A percentile compares a stretch with the other conserved stretches of the same genome.
phyloP scores from a whole-genome alignment of 2,113 vertebrate genomes.

The Sylvia atricapilla region DNA sequence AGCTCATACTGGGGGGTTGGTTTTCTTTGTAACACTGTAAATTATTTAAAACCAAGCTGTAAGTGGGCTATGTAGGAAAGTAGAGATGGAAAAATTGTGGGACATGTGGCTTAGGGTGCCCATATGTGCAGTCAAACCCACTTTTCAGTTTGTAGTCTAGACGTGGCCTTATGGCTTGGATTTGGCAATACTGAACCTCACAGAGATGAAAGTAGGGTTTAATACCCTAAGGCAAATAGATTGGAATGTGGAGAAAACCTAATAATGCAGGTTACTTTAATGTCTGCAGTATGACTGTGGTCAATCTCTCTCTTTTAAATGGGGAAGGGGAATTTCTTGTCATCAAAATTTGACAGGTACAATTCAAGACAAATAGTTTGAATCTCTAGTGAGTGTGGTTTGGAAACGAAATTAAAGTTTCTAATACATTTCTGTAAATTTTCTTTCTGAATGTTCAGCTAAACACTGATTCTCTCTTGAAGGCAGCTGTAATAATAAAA shows the following conservation, averaged over 20 bases:
- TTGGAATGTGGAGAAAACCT: slow-evolving; percentile 58
- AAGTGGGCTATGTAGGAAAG: background rate
- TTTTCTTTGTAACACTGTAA: background rate
- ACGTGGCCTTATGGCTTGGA: slow-evolving; percentile 51
- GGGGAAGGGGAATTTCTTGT: background rate
- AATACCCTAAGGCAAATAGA: slow-evolving; percentile 43
- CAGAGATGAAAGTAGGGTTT: slow-evolving; percentile 48
- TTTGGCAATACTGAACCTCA: slow-evolving; percentile 46
- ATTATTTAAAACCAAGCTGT: slow-evolving; percentile 5
- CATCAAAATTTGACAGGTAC: slow-evolving; percentile 51
- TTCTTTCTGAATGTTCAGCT: background rate
- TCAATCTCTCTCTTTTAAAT: slow-evolving; percentile 8
- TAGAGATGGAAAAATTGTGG: slow-evolving; percentile 5
- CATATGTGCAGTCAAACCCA: slow-evolving; percentile 43
- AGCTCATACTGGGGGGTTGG: background rate
- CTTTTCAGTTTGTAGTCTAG: slow-evolving; percentile 47
- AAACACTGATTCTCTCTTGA: slow-evolving; percentile 1
- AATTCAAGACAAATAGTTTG: slow-evolving; percentile 43
- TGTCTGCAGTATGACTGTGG: slow-evolving; percentile 41
- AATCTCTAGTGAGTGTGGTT: slow-evolving; percentile 21
- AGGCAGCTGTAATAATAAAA: slow-evolving; percentile 48
- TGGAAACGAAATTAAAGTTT: slow-evolving; percentile 46
- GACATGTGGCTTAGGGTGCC: background rate
- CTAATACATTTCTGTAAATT: slow-evolving; percentile 53
- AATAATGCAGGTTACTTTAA: slow-evolving; percentile 52